These are phyloP conservation scores for Arvicanthis niloticus DNA, from an alignment of 2,113 vertebrate species.

Conservation along the genomic window DNA sequence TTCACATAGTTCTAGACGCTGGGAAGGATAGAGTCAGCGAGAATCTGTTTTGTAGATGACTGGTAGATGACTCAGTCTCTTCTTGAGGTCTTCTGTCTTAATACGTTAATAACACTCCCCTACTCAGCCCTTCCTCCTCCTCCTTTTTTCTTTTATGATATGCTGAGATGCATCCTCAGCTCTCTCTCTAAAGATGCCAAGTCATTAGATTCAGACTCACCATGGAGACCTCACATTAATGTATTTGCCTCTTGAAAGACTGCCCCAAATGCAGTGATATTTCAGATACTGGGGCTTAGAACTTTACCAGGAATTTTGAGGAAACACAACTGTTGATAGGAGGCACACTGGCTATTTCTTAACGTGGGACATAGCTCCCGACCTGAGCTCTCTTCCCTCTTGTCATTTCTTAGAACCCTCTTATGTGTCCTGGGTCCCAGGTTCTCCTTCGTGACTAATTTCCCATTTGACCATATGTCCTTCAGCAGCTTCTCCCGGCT, in stretches of 20 bases:
- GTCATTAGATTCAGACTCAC: neutral
- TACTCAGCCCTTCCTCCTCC: neutral
- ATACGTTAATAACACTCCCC: neutral
- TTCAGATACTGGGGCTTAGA: neutral
- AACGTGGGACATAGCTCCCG: neutral
- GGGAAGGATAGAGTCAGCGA: rapidly evolving
- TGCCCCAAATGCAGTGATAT: neutral
- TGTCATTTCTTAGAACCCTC: neutral
- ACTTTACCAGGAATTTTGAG: neutral
- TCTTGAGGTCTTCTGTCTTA: neutral
- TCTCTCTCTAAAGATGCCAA: neutral
- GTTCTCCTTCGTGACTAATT: neutral
- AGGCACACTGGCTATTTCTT: neutral
- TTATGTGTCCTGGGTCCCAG: neutral
- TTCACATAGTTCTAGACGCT: neutral
- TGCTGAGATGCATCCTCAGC: neutral
- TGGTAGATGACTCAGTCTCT: neutral
- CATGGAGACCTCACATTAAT: neutral
- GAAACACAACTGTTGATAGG: neutral
- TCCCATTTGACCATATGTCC: neutral
- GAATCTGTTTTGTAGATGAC: neutral
- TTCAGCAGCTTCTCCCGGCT: neutral
- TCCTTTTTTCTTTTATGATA: neutral
- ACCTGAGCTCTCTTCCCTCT: neutral
- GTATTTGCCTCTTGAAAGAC: constrained; percentile 16